Conservation (phyloP, 2,113 vertebrate species). For the Tachycineta bicolor region DNA sequence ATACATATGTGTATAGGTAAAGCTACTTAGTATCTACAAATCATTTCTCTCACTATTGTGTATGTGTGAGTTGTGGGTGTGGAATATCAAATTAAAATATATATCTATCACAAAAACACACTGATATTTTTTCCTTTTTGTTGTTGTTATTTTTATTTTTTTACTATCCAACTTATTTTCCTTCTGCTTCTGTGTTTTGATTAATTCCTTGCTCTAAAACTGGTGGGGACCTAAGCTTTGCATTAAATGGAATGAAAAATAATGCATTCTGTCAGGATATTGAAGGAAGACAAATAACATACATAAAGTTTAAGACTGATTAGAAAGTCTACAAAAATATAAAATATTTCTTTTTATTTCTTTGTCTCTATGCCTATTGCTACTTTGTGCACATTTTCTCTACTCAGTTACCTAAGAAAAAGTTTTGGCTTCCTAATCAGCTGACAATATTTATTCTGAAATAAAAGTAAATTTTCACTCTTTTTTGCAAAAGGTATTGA, state of each 20-base stretch:
- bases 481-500: neutral
- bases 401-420: neutral
- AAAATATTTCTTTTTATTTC: neutral
- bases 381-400: neutral
- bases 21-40: neutral
- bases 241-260: neutral
- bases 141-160: neutral
- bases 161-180: neutral
- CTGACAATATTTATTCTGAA: neutral
- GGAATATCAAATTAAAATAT: neutral
- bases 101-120: neutral
- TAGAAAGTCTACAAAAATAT: neutral
- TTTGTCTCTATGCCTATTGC: accelerated
- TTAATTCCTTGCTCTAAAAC: neutral
- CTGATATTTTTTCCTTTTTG: neutral
- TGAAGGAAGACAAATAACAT: neutral
- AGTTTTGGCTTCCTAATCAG: neutral
- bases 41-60: neutral
- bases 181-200: neutral
- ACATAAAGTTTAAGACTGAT: neutral
- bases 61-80: neutral
- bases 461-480: neutral
- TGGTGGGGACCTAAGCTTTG: neutral
- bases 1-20: neutral
- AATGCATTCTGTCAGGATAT: neutral